Evolutionary conservation across 2,113 vertebrate species (phyloP).

Genomic region (Notechis scutatus): DNA sequence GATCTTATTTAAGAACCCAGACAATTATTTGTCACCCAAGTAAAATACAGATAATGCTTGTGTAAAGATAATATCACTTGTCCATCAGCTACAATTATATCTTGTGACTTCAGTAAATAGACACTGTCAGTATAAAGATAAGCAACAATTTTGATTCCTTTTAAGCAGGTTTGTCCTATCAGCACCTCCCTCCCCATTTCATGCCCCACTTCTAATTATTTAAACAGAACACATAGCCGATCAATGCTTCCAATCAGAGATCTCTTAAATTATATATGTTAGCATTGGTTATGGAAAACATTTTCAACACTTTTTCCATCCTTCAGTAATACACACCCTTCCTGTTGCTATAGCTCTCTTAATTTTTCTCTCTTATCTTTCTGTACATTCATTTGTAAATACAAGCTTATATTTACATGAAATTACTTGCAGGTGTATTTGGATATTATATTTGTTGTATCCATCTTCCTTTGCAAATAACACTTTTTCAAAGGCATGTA

Average conservation of each 20-base stretch:
- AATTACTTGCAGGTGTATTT: slow-evolving; percentile 18
- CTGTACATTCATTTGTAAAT: slow-evolving; percentile 21
- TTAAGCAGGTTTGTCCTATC: not conserved
- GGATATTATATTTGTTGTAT: not conserved
- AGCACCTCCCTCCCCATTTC: not conserved
- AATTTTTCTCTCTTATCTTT: not conserved
- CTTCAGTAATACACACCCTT: not conserved
- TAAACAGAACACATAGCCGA: not conserved
- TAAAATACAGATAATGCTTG: not conserved
- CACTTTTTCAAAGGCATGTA: slow-evolving; percentile 41
- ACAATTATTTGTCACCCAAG: not conserved
- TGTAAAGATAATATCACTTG: not conserved
- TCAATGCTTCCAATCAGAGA: not conserved
- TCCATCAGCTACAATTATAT: not conserved
- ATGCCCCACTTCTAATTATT: not conserved
- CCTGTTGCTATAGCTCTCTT: not conserved
- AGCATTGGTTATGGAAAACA: not conserved
- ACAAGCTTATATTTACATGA: slow-evolving; percentile 24
- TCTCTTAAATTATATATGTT: not conserved
- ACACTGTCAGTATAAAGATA: not conserved
- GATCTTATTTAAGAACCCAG: not conserved
- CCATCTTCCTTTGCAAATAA: slow-evolving; percentile 48
- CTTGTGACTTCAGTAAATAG: not conserved
- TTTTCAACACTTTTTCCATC: not conserved
- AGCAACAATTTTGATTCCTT: not conserved